Base-by-base conservation (phyloP, 2,113 vertebrate genomes). In the Morone saxatilis region DNA sequence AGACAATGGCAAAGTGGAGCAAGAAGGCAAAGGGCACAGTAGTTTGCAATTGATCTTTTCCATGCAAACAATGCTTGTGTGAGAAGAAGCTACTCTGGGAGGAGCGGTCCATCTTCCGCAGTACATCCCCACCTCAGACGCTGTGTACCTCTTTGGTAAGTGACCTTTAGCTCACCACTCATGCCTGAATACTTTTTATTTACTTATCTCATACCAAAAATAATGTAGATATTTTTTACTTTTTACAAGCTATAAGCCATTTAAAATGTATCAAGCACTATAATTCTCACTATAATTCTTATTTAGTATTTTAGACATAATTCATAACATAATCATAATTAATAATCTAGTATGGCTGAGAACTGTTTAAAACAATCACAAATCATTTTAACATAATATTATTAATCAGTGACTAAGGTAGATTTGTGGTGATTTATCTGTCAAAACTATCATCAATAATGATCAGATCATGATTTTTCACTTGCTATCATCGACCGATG, bases 31-130 rank as follows among this genome's bases (percentile, higher is more conserved):
- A 79, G 70, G 71, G 60, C 71, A 72, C 56, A 84, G 22, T 59
- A 59, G 47, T 62, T 80, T 66, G 68, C 68, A 77, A 84, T 74
- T 84, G 69, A 78, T 89, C 65, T 83, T 40, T 25, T 45, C 54
- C 47, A 63, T 68, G 65, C 78, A 89, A 74, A 76, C 74, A 68
- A 51, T 45, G 53, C 40, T 63, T 36, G 69, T 62, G 47, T 59
- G 54, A 86, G 80, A 25, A 10, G 47, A 20, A 51, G 47, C 65
- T 76, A n/a, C 51, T 45, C 53, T 17, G 48, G 13, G 31, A 66
- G 57, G 38, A 67, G 38, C 1, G 6, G 40, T 22, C 45, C 47
- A 9, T 65, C 56, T 72, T 72, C n/a, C 8, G 38, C 19, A 9
- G 0, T 36, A 3, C 61, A 65, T 47, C 40, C 69, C 70, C 63